Evolutionary conservation across 2,113 vertebrate species (phyloP).

Genomic region (Egretta garzetta): DNA sequence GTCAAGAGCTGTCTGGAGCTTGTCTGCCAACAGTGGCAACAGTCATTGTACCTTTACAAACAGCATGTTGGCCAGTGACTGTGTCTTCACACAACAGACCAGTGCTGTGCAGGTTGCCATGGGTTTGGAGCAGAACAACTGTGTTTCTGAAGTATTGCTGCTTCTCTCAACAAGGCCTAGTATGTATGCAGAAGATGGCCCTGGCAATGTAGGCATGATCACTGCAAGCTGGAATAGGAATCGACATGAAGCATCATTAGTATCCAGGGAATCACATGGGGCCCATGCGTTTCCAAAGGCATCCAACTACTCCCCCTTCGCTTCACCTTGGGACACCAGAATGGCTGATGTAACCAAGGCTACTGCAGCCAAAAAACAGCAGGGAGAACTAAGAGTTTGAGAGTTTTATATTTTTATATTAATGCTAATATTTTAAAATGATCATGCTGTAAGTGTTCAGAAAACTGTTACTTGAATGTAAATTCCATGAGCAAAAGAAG

Average conservation of each 20-base stretch:
- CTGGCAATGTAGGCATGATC: neutral
- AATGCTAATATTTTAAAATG: neutral
- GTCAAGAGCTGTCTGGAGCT: neutral
- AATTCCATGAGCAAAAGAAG: neutral
- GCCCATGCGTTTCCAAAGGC: neutral
- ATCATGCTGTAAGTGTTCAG: neutral
- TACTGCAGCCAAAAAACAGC: neutral
- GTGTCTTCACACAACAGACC: neutral
- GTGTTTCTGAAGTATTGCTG: neutral
- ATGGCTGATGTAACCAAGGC: neutral
- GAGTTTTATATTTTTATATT: neutral
- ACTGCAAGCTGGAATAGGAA: neutral
- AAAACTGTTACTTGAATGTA: neutral
- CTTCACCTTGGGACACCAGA: neutral
- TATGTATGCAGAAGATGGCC: neutral
- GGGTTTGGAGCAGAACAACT: neutral
- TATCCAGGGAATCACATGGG: neutral
- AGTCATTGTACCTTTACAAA: neutral
- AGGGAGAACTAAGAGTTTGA: neutral
- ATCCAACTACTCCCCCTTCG: fast-evolving
- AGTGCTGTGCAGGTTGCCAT: neutral
- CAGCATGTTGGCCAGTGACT: neutral
- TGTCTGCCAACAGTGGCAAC: neutral
- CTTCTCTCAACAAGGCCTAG: neutral
- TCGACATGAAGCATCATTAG: neutral